Evolutionary conservation across 2,113 vertebrate species (phyloP).

Genomic region (Microcebus murinus): DNA sequence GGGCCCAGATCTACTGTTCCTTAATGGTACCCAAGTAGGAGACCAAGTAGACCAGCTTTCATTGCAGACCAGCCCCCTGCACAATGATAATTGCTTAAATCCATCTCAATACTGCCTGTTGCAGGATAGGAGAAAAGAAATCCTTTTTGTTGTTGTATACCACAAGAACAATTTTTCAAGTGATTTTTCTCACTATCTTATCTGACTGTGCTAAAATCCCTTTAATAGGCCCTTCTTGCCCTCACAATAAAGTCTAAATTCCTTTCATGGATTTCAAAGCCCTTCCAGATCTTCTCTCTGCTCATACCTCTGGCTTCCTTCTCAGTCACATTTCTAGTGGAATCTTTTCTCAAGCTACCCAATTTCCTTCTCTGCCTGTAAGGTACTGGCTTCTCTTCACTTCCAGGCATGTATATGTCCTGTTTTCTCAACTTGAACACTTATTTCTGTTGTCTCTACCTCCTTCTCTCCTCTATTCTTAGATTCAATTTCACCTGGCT

Average conservation of each 20-base stretch:
- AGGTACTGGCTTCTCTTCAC: neutral
- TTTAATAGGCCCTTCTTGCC: neutral
- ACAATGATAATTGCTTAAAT: neutral
- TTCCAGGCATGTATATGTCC: neutral
- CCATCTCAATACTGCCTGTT: neutral
- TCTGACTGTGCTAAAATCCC: neutral
- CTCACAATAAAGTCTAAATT: neutral
- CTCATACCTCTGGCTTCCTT: neutral
- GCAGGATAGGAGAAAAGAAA: neutral
- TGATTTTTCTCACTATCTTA: neutral
- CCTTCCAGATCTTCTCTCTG: neutral
- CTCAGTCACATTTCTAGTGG: neutral
- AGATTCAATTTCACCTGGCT: neutral
- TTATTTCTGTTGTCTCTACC: neutral
- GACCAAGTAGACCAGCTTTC: neutral
- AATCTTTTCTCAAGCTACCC: neutral
- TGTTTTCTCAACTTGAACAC: neutral
- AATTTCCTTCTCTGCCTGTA: neutral
- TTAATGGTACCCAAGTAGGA: neutral
- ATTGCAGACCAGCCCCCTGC: neutral
- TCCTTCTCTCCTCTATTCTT: neutral
- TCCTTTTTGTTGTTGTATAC: neutral
- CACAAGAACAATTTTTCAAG: neutral
- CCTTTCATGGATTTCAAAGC: neutral
- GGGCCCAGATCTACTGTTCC: neutral